These are phyloP conservation scores for Chaetodon trifasciatus DNA, from an alignment of 2,797 vertebrate species.

Conservation along the genomic window DNA sequence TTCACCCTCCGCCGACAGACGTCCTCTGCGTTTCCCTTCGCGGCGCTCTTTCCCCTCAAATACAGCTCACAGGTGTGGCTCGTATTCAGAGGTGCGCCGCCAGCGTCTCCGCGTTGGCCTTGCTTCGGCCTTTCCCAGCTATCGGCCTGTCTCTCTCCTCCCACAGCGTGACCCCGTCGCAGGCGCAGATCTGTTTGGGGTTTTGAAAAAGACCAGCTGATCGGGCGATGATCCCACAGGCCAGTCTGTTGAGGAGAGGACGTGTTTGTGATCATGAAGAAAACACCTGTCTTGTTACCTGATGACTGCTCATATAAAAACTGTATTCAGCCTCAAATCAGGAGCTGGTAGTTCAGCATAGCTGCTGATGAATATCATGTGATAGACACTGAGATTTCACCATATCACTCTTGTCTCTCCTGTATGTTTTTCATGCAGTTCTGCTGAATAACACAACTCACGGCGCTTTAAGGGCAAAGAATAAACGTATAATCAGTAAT, in stretches of 20 bases:
- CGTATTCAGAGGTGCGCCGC: slow-evolving; percentile 84
- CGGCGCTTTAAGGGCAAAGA: no score
- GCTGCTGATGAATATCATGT: no score
- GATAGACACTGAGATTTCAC: no score
- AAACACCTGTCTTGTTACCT: no score
- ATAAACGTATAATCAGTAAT: no score
- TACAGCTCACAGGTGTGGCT: neutral
- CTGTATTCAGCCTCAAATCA: no score
- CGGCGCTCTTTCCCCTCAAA: neutral
- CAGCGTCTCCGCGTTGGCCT: slow-evolving; percentile 38
- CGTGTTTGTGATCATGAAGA: no score
- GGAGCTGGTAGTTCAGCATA: neutral
- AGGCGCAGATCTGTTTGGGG: slow-evolving; percentile 91
- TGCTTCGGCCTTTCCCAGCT: slow-evolving; percentile 83
- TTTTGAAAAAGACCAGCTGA: slow-evolving; percentile 94
- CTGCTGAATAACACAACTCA: no score
- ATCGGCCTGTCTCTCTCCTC: slow-evolving; percentile 89
- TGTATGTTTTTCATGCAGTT: no score
- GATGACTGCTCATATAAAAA: no score
- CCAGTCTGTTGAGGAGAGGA: slow-evolving; percentile 83
- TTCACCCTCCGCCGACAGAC: neutral
- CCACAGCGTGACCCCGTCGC: slow-evolving; percentile 94
- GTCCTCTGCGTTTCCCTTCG: neutral
- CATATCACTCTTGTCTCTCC: no score
- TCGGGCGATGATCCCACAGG: slow-evolving; percentile 94